Evolutionary conservation across 2,113 vertebrate genomes (phyloP), one percentile per base, ranked within the genome.

Genomic region (Vulpes vulpes): DNA sequence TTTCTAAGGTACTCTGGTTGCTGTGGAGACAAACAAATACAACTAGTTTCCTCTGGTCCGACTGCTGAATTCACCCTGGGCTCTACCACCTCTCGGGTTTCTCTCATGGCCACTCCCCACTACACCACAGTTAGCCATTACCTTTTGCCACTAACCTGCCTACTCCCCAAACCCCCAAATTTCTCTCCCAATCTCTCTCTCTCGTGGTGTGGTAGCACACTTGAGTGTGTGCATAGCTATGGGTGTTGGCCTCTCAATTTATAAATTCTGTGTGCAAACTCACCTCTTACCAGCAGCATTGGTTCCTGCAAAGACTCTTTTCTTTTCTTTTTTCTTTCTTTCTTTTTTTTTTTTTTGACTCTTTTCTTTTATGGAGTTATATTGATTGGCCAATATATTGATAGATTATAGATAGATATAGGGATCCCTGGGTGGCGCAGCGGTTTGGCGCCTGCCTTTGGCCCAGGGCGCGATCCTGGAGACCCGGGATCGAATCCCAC

Each of bases 1-100:
- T 97, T 97, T 95, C 86, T 93, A 95, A 96, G 83, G 93, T 88
- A 85, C 71, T 95, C 73, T 91, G 27, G 88, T 97, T 96, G 59
- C 64, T 65, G 80, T 82, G 67, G 85, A 87, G 94, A 97, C 91
- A 96, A 97, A 95, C 91, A 97, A 89, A 96, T 3, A 94, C 65
- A 82, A 83, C 62, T 62, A 19, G 16, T 87, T 95, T 92, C 80
- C 35, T 92, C 35, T 92, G 22, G 67, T 23, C 59, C 92, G 90
- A 14, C 71, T 30, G 55, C 60, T 86, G n/a, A 32, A 65, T 87
- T 92, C 30, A 79, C 83, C 32, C 53, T 62, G 23, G 38, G 38
- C 64, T 73, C 57, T 69, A 2, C 19, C 23, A 2, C 19, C 23
- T 16, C 30, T 79, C 76, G 86, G 71, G 23, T 51, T 90, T 92